Evolutionary conservation across 2,888 invertebrate genomes (phyloP), one percentile per base, ranked within the genome.

Genomic region (Drosophila monieri): DNA sequence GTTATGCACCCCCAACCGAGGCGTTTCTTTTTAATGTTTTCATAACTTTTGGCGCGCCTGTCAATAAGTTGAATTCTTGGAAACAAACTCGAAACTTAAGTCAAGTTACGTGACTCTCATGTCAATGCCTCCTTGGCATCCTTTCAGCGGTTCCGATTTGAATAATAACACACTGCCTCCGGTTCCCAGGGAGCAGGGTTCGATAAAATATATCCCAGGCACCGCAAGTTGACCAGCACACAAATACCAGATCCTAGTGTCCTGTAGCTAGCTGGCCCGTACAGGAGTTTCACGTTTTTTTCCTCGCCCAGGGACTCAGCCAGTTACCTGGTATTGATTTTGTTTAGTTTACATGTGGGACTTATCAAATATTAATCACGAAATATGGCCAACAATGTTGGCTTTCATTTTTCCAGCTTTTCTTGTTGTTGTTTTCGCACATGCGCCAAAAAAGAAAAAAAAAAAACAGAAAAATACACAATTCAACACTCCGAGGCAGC

Each of bases 281-380:
- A 14, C n/a, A 35, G 37, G 12, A 5, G 62, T 14, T 32, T 21
- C 14, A 32, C 21, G 32, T 18, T 18, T 35, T 18, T 25, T 18
- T 35, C 25, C 44, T 30, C 14, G 12, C 49, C 6, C 44, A 46
- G 32, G 39, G 41, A 37, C 18, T 3, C 21, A 21, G 23, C 37
- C 47, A 12, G 15, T 54, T 52, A 80, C 69, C 84, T 74, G 77
- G 57, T 84, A 84, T 84, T 86, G 84, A 84, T 84, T 84, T 84
- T 84, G 68, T 55, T 77, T 74, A 66, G 80, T 76, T 76, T 73
- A 74, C 85, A 80, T 80, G 74, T 74, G 84, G 85, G 76, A 77
- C 55, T 74, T 79, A 79, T 86, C 70, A 86, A 84, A 84, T 86
- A 84, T 84, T 86, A 72, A 84, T 85, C 69, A 54, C 61, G 57